phyloP scores from a whole-genome alignment of 23 tunicate genomes.

The Styela clava region DNA sequence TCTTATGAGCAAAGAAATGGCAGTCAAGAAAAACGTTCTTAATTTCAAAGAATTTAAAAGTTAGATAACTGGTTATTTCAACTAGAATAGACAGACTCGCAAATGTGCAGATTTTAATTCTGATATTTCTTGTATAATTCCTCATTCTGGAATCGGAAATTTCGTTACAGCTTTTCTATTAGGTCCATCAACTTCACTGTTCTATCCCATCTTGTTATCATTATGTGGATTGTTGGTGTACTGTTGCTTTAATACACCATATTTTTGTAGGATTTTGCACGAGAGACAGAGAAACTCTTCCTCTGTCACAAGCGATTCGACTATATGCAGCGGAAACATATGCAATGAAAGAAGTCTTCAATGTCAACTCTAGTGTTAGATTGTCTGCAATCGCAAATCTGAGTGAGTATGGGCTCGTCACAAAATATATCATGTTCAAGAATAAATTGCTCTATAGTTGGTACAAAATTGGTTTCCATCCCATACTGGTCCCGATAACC shows the following conservation, averaged over 20 bases:
- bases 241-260: too few species aligned
- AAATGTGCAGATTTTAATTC: too few species aligned
- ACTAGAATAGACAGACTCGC: too few species aligned
- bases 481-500: not conserved
- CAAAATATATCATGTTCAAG: too few species aligned
- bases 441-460: too few species aligned
- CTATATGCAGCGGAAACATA: constrained; percentile 62
- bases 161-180: not conserved
- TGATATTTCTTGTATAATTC: too few species aligned
- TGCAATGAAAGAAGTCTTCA: constrained; percentile 77
- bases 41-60: constrained; percentile 14
- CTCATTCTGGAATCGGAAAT: not conserved
- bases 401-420: constrained; percentile 29
- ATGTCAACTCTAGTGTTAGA: constrained; percentile 63
- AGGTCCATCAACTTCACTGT: too few species aligned
- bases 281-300: constrained; percentile 55
- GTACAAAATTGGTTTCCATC: too few species aligned
- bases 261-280: constrained; percentile 52
- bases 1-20: constrained; percentile 31
- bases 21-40: constrained; percentile 2
- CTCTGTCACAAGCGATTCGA: constrained; percentile 64
- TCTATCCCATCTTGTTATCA: too few species aligned
- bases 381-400: constrained; percentile 73
- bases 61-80: too few species aligned
- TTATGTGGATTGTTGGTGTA: too few species aligned